Percentiles rank a stretch among this genome's conserved stretches.
These are phyloP conservation scores for Liasis olivaceus DNA, from an alignment of 2,797 vertebrate genomes.

Conservation along the genomic window DNA sequence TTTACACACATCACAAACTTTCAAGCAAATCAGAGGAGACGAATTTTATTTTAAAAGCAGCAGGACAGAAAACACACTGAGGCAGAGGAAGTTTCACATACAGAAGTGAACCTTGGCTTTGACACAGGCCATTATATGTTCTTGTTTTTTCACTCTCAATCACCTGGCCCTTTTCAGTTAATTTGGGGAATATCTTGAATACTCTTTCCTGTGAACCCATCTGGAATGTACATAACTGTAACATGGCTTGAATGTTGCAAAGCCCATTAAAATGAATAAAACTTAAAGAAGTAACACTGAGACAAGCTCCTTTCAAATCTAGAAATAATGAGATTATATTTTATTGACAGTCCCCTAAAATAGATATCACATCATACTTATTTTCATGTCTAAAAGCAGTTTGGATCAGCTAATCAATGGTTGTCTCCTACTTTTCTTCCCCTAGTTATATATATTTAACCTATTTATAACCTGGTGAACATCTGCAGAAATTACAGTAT, in stretches of 20 bases:
- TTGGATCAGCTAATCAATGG: background rate
- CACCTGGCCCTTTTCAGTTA: conserved; percentile 56
- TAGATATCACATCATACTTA: conserved; percentile 31
- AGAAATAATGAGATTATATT: conserved; percentile 7
- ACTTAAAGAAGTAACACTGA: background rate
- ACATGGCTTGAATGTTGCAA: conserved; percentile 32
- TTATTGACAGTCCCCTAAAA: conserved; percentile 1
- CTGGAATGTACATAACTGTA: conserved; percentile 30
- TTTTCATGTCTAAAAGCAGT: conserved; percentile 15
- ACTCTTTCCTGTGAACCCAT: conserved; percentile 43
- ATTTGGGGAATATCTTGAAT: conserved; percentile 57
- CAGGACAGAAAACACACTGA: conserved; percentile 21
- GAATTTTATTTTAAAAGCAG: conserved; percentile 13
- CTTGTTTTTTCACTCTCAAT: conserved; percentile 60
- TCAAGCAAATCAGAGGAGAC: conserved; percentile 18
- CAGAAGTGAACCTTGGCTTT: conserved; percentile 53
- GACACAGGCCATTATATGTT: conserved; percentile 41
- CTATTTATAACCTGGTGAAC: conserved; percentile 9
- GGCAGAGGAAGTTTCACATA: conserved; percentile 40
- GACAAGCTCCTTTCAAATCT: background rate
- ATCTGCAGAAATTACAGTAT: background rate
- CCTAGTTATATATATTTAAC: conserved; percentile 9
- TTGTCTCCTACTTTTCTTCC: background rate
- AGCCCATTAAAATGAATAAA: conserved; percentile 9
- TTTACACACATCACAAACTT: conserved; percentile 9